phyloP scores from a whole-genome alignment of 2,888 invertebrate species.

The Melikaiella ostensackeni region DNA sequence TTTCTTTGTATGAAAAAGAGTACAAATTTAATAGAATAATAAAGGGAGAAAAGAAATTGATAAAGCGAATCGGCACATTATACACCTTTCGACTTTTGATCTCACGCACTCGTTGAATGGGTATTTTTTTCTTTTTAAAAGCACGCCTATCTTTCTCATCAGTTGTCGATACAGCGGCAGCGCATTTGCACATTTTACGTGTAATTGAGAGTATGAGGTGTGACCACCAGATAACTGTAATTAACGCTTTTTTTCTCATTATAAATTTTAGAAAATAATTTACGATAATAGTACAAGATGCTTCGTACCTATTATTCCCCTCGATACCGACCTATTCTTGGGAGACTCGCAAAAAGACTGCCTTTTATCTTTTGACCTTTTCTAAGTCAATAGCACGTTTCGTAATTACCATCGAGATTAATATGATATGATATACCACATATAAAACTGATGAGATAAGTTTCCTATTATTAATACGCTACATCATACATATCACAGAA shows the following conservation, averaged over 20 bases:
- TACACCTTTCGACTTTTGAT: slow-evolving; percentile 33
- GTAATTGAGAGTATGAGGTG: slow-evolving; percentile 37
- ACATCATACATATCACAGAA: slow-evolving; percentile 79
- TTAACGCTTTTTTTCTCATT: slow-evolving; percentile 50
- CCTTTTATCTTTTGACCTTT: slow-evolving; percentile 49
- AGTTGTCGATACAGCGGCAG: slow-evolving; percentile 62
- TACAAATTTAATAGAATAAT: slow-evolving; percentile 19
- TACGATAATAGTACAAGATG: slow-evolving; percentile 40
- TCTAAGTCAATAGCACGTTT: slow-evolving; percentile 58
- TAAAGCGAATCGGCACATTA: slow-evolving; percentile 1
- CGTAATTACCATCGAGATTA: slow-evolving; percentile 61
- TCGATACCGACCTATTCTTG: slow-evolving; percentile 52
- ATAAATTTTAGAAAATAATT: slow-evolving; percentile 44
- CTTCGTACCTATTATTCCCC: slow-evolving; percentile 41
- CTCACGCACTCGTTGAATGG: slow-evolving; percentile 42
- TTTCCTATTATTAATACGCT: slow-evolving; percentile 70
- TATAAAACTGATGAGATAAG: slow-evolving; percentile 70
- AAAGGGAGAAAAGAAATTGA: not conserved
- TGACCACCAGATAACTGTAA: slow-evolving; percentile 48
- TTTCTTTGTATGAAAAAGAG: not conserved
- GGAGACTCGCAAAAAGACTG: slow-evolving; percentile 63
- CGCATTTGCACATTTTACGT: slow-evolving; percentile 43
- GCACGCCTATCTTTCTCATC: slow-evolving; percentile 71
- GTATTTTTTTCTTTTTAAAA: slow-evolving; percentile 48
- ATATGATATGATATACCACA: slow-evolving; percentile 69